Conservation (phyloP, 1,140 invertebrate genomes). For the Bursaphelenchus mucronatus region DNA sequence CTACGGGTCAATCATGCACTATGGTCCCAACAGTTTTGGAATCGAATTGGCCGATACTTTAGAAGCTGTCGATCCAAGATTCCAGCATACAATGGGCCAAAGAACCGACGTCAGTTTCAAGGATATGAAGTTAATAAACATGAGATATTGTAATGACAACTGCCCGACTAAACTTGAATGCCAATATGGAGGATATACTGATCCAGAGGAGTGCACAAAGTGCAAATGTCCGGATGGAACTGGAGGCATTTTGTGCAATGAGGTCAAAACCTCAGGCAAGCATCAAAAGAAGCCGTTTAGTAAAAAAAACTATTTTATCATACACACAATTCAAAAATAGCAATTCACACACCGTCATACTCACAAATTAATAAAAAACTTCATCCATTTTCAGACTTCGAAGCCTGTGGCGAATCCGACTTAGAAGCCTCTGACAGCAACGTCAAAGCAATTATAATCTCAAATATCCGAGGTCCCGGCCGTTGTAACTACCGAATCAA, state of each 20-base stretch:
- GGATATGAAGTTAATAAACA: constrained; percentile 56
- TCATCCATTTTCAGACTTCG: constrained; percentile 4
- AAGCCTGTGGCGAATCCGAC: constrained; percentile 25
- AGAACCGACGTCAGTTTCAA: constrained; percentile 51
- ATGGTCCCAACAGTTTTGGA: constrained; percentile 55
- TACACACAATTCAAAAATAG: neutral
- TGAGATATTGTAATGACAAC: constrained; percentile 47
- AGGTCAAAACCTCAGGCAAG: constrained; percentile 35
- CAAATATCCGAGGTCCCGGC: constrained; percentile 14
- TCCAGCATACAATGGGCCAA: constrained; percentile 57
- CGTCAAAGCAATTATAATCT: constrained; percentile 8
- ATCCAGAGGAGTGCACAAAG: constrained; percentile 53
- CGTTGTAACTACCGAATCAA: constrained; percentile 50
- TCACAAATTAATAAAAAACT: too few species aligned
- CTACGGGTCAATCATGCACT: constrained; percentile 55
- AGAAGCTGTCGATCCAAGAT: constrained; percentile 37
- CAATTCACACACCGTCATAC: too few species aligned
- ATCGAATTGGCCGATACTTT: constrained; percentile 38
- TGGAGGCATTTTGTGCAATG: constrained; percentile 38
- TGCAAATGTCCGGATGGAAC: constrained; percentile 58
- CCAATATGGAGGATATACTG: constrained; percentile 55
- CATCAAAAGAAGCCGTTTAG: neutral
- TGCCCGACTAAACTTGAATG: constrained; percentile 43
- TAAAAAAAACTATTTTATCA: neutral
- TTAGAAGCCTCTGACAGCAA: constrained; percentile 16